A percentile compares a stretch with the other conserved stretches of the same genome.
Evolutionary conservation across 2,797 vertebrate species (phyloP).

Genomic region (Cercopithecus mitis): DNA sequence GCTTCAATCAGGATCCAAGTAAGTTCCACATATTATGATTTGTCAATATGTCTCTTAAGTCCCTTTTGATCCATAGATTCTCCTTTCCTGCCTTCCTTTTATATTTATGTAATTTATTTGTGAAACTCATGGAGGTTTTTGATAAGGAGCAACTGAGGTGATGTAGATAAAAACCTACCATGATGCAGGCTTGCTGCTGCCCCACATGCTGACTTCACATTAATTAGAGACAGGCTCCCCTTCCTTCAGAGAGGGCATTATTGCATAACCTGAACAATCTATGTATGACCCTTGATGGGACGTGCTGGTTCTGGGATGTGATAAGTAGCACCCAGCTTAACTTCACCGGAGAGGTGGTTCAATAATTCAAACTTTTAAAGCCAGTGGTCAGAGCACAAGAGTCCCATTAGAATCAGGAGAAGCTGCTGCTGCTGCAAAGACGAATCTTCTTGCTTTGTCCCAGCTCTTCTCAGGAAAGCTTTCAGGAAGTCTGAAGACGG

Average conservation of each 20-base stretch:
- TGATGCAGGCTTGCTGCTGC: too few species aligned
- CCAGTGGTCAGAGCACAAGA: background rate
- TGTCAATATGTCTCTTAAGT: background rate
- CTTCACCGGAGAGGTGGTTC: background rate
- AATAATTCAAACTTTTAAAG: background rate
- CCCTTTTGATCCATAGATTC: background rate
- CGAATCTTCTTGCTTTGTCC: background rate
- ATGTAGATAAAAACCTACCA: background rate
- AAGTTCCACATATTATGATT: background rate
- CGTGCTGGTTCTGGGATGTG: background rate
- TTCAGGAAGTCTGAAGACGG: background rate
- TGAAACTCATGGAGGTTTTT: background rate
- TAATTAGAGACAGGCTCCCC: background rate
- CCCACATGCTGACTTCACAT: background rate
- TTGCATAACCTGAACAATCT: background rate
- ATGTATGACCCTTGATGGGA: background rate
- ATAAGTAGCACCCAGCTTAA: background rate
- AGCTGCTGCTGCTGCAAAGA: background rate
- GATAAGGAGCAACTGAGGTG: background rate
- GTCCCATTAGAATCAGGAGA: background rate
- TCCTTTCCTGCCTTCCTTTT: background rate
- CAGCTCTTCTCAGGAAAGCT: background rate
- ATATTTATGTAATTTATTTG: background rate
- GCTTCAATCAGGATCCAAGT: background rate
- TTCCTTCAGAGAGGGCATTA: background rate